Base-by-base conservation (phyloP, 2,113 vertebrate genomes). In the Calypte anna region DNA sequence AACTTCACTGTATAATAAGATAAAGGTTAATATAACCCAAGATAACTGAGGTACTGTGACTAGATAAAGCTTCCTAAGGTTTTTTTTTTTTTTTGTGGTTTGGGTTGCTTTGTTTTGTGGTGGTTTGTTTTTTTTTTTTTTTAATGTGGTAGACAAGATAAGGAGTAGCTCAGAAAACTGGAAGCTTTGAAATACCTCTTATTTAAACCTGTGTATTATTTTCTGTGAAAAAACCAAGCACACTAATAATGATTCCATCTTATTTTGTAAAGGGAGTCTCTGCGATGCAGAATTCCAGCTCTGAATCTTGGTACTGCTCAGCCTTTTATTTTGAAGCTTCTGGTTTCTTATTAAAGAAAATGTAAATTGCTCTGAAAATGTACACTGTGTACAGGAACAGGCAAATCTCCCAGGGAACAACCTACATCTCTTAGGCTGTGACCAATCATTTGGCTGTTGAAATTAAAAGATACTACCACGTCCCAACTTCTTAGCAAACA, bases 361-460 rank as follows among this genome's bases (percentile, higher is more conserved):
- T 94, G 89, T 85, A 96, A 96, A 97, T 95, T 77, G 44, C 84
- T 90, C 78, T 68, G 68, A 79, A 94, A 91, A 46, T n/a, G 33
- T 74, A 94, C 77, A 85, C 82, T 91, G 33, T 33, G 63, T 77
- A 88, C 25, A 75, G 66, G 79, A 96, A 64, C 27, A 90, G 36
- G n/a, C 62, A 96, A 93, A 90, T 85, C 94, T 97, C 89, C 36
- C 74, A 80, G 79, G 95, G 91, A 96, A 87, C 72, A 96, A 88
- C 92, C 85, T 96, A 75, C 63, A 89, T 96, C 92, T 92, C 82
- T 93, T 93, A 95, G 91, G 92, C 95, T 96, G 95, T 91, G 94
- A 96, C 95, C 96, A 87, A 91, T 95, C 86, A 44, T 84, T 96
- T 94, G 63, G 38, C 36, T 93, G 87, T 93, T 90, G 82, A 94